Base-by-base conservation (phyloP, 2,888 invertebrate genomes). In the Hirtodrosophila trivittata region DNA sequence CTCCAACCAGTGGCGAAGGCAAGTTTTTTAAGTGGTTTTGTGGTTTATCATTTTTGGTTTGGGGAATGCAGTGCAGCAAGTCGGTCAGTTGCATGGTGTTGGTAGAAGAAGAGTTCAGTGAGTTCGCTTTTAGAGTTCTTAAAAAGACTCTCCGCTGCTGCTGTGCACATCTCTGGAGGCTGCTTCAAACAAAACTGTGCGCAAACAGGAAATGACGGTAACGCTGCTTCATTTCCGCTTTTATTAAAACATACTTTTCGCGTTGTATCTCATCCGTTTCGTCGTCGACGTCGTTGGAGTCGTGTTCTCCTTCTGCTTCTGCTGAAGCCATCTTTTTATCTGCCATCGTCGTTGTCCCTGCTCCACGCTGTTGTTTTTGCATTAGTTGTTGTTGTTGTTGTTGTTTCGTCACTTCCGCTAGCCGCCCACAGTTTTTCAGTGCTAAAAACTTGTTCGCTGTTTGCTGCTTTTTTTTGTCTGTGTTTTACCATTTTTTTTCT, bases 181-280 rank as follows among this genome's bases (percentile, higher is more conserved):
- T 35, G 75, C 69, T 66, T 66, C 81, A 73, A 75, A 74, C 77
- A 81, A 70, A 82, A 82, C 78, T 82, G 70, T 59, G 67, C 69
- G 64, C 77, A 77, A 85, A 78, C 85, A 82, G 85, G 82, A 83
- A 85, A 85, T 83, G 78, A 85, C 82, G 85, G 82, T 85, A 83
- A 78, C 82, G 85, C 82, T 82, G 82, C 75, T 85, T 82, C 85
- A 85, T 83, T 85, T 83, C 82, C 82, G 85, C 80, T 85, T 82
- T 83, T 85, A 85, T 83, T 85, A 83, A 83, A 83, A 85, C 82
- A 83, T 82, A 83, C 82, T 82, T 82, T 85, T 68, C 67, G 65
- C 75, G 85, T 77, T 83, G 81, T 81, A 80, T 78, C 82, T 69
- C 78, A 75, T 82, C 78, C 80, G 84, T 51, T 66, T 41, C 58